A percentile compares a stretch with the other conserved stretches of the same genome.
Evolutionary conservation across 2,113 vertebrate species (phyloP).

Genomic region (Athene cunicularia): DNA sequence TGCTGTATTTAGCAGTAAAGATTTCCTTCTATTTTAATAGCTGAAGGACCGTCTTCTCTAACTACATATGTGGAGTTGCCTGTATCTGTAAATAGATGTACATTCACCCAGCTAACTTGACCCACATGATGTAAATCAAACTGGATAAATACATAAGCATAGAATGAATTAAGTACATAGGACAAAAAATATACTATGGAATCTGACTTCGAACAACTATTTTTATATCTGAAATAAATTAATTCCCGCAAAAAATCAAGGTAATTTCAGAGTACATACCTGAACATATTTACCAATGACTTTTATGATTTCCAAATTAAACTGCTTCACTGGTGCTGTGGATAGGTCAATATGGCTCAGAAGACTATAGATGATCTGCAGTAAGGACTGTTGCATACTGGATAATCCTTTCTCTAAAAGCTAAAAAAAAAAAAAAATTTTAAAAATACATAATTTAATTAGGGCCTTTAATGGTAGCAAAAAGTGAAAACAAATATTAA

Average conservation of each 20-base stretch:
- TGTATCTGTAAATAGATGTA: background rate
- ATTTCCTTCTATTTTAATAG: background rate
- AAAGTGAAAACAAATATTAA: background rate
- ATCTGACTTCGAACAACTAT: background rate
- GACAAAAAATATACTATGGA: background rate
- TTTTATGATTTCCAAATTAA: constrained; percentile 99
- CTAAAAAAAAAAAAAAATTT: constrained; percentile 64
- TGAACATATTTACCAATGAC: constrained; percentile 98
- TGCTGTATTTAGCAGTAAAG: background rate
- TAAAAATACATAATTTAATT: background rate
- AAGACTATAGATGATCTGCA: constrained; percentile 96
- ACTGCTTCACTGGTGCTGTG: constrained; percentile 93
- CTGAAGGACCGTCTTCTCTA: background rate
- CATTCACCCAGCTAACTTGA: background rate
- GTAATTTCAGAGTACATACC: constrained; percentile 74
- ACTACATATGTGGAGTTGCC: background rate
- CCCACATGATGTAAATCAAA: background rate
- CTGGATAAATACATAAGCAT: background rate
- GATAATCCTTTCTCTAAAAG: constrained; percentile 94
- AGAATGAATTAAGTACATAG: background rate
- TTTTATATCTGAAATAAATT: background rate
- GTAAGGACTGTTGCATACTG: constrained; percentile 94
- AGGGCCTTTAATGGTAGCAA: background rate
- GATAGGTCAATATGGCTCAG: constrained; percentile 95
- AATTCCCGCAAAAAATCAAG: background rate